Conservation (phyloP, 2,888 invertebrate genomes). For the Melinopterus prodromus region DNA sequence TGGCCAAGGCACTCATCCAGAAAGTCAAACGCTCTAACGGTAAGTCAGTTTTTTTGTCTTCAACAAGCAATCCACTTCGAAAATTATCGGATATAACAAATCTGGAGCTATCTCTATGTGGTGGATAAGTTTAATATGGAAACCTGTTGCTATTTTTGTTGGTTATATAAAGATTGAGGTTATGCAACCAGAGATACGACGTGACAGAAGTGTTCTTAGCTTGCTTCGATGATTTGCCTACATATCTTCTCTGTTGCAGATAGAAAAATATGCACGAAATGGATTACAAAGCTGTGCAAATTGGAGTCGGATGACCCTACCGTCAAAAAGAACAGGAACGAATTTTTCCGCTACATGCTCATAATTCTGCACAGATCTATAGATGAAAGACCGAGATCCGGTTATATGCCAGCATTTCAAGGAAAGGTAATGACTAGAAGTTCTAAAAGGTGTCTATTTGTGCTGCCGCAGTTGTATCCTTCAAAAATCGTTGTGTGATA, state of each 20-base stretch:
- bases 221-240: neutral
- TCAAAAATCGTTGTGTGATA: too few relatives aligned
- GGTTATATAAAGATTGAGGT: neutral
- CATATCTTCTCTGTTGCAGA: slow-evolving; percentile 50
- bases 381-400: slow-evolving; percentile 43
- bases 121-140: too few relatives aligned
- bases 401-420: slow-evolving; percentile 47
- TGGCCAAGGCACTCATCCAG: slow-evolving; percentile 60
- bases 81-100: too few relatives aligned
- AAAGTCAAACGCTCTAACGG: slow-evolving; percentile 57
- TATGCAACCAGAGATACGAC: neutral
- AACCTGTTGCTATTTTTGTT: too few relatives aligned
- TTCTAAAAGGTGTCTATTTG: too few relatives aligned
- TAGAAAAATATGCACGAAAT: slow-evolving; percentile 59
- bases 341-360: slow-evolving; percentile 65
- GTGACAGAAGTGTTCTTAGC: too few relatives aligned
- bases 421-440: slow-evolving; percentile 42
- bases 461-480: too few relatives aligned
- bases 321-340: slow-evolving; percentile 65
- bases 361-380: slow-evolving; percentile 54
- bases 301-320: slow-evolving; percentile 60
- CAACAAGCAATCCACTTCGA: neutral
- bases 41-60: slow-evolving; percentile 36
- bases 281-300: slow-evolving; percentile 59
- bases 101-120: too few relatives aligned